These are phyloP conservation scores for Alosa sapidissima DNA, from an alignment of 2,797 vertebrate genomes.

Conservation along the genomic window DNA sequence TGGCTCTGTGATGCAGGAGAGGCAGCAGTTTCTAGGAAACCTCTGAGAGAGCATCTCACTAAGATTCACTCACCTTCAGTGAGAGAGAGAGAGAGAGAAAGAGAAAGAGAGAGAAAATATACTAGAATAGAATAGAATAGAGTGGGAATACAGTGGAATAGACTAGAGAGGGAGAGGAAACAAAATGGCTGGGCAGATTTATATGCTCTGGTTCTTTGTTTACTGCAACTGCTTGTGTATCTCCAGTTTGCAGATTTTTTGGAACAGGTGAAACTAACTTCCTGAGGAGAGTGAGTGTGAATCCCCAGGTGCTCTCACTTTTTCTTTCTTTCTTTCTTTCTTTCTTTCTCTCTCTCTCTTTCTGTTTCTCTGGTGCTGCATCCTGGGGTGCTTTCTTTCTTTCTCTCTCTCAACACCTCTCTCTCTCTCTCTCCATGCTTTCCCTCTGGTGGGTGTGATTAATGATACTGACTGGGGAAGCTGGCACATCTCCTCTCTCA, in stretches of 20 bases:
- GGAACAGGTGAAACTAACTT: constrained; percentile 17
- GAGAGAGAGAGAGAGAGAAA: neutral
- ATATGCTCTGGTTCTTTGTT: neutral
- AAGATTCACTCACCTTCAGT: neutral
- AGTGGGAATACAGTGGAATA: neutral
- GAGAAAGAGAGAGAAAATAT: neutral
- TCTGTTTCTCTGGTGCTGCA: neutral
- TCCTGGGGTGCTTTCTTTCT: neutral
- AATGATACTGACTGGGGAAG: constrained; percentile 42
- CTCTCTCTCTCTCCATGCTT: neutral
- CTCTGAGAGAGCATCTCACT: neutral
- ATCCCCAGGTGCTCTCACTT: neutral
- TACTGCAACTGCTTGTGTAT: neutral
- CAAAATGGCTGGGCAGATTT: neutral
- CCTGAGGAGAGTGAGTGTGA: neutral
- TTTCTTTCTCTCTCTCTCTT: neutral
- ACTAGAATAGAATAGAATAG: neutral
- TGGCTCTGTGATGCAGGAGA: constrained; percentile 31
- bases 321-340: neutral
- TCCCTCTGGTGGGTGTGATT: constrained; percentile 40
- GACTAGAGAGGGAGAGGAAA: neutral
- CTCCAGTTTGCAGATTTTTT: neutral
- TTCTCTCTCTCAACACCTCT: neutral
- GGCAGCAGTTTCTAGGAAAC: neutral
- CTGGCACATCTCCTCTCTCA: constrained; percentile 38